Evolutionary conservation across 1,140 invertebrate species (phyloP).

Genomic region (Euura saliciscinereae): DNA sequence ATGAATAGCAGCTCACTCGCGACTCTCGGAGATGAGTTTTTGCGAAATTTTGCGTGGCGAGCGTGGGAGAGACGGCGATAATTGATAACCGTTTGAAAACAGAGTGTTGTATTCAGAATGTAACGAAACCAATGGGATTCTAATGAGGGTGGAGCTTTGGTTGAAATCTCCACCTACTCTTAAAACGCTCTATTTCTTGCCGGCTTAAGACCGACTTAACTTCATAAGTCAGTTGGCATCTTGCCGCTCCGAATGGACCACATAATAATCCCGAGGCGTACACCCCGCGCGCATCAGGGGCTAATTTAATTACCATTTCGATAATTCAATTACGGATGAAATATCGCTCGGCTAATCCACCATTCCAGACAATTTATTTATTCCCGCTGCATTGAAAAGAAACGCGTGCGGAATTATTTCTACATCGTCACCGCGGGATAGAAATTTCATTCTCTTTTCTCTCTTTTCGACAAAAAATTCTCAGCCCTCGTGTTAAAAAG

Average conservation of each 20-base stretch:
- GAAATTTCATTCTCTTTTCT: no score
- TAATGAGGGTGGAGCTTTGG: conserved; percentile 55
- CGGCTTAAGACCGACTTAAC: conserved; percentile 52
- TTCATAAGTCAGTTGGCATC: conserved; percentile 57
- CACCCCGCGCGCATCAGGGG: conserved; percentile 17
- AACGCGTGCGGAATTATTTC: neutral
- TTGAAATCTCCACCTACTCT: conserved; percentile 59
- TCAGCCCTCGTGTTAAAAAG: no score
- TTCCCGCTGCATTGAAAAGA: neutral
- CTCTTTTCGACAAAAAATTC: no score
- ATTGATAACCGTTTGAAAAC: conserved; percentile 10
- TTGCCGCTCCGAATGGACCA: conserved; percentile 39
- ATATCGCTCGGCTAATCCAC: conserved; percentile 9
- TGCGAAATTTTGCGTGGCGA: neutral
- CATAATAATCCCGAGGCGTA: conserved; percentile 24
- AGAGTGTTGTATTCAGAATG: conserved; percentile 10
- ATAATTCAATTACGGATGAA: conserved; percentile 46
- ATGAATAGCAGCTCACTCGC: no score
- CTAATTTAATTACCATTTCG: conserved; percentile 43
- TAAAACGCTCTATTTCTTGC: conserved; percentile 55
- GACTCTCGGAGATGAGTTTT: no score
- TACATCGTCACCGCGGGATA: no score
- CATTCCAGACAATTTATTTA: neutral
- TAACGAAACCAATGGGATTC: conserved; percentile 48
- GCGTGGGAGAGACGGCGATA: neutral